Base-by-base conservation (phyloP, 1,140 invertebrate genomes). In the Apis cerana region DNA sequence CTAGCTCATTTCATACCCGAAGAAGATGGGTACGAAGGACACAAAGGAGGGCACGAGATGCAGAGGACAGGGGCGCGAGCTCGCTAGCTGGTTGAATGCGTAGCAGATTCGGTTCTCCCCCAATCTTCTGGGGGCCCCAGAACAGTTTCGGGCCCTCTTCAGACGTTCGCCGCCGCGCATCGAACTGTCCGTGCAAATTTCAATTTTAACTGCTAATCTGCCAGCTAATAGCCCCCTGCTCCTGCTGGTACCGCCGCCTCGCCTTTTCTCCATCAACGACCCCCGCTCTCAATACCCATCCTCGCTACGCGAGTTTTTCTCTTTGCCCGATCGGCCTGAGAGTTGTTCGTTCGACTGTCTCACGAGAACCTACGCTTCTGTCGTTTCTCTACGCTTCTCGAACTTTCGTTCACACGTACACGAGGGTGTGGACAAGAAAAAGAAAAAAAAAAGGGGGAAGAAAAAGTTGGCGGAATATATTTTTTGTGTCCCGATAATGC, bases 191-290 rank as follows among this genome's bases (percentile, higher is more conserved):
- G 93, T 94, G 94, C 93, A 94, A 94, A 94, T 94, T 94, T 94
- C 94, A 93, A 94, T 94, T 94, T 94, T 93, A 94, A 93, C 94
- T 93, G 93, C 93, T 94, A 94, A 94, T 94, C 92, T 94, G 90
- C 93, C 91, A 93, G 92, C 91, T 94, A 94, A 94, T 94, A 93
- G 92, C 85, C 86, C 85, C 85, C 85, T 85, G 75, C 54, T 56
- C 80, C 65, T 50, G 67, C 83, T 80, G 81, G 84, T 88, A n/a
- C 75, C 77, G 54, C 67, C 80, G 70, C 64, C 84, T 79, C 84
- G 67, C 80, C 75, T 72, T 67, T 71, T 80, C 75, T 64, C 79
- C 85, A 85, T 82, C 78, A 82, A 70, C 85, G 82, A 86, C 85
- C 86, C 70, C 82, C 56, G 68, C 70, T 87, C 76, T 80, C 85